phyloP scores from a whole-genome alignment of 2,113 vertebrate genomes.

The Lepisosteus osseus region DNA sequence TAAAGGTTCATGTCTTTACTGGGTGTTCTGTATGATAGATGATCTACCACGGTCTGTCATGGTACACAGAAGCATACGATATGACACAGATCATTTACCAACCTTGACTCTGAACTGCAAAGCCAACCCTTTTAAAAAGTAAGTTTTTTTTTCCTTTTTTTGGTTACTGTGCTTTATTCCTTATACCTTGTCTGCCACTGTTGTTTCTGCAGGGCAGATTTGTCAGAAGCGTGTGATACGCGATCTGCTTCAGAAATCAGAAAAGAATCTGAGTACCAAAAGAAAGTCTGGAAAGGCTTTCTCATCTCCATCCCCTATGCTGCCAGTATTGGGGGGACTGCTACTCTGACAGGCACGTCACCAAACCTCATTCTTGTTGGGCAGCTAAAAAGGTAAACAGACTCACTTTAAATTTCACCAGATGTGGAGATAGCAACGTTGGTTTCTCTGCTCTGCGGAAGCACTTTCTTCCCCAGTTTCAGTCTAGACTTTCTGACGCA shows the following conservation, averaged over 20 bases:
- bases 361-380: conserved; percentile 95
- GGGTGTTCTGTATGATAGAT: no score
- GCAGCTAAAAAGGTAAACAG: conserved; percentile 81
- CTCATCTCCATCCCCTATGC: conserved; percentile 93
- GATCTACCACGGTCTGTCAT: no score
- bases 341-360: conserved; percentile 88
- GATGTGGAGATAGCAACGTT: no score
- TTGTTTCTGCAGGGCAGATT: conserved; percentile 65
- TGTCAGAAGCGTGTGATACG: conserved; percentile 56
- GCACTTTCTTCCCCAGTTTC: no score
- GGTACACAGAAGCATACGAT: no score
- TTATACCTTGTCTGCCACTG: conserved; percentile 3
- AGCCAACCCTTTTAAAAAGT: no score
- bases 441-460: background rate
- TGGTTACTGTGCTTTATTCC: background rate
- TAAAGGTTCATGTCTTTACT: no score
- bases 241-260: conserved; percentile 60
- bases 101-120: no score
- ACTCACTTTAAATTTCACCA: background rate
- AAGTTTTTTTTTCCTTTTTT: no score
- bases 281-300: conserved; percentile 94
- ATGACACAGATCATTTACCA: no score
- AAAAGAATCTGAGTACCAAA: conserved; percentile 74
- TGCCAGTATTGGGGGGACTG: conserved; percentile 91
- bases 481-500: no score